Evolutionary conservation across 2,888 invertebrate species (phyloP).

Genomic region (Tetropium fuscum): DNA sequence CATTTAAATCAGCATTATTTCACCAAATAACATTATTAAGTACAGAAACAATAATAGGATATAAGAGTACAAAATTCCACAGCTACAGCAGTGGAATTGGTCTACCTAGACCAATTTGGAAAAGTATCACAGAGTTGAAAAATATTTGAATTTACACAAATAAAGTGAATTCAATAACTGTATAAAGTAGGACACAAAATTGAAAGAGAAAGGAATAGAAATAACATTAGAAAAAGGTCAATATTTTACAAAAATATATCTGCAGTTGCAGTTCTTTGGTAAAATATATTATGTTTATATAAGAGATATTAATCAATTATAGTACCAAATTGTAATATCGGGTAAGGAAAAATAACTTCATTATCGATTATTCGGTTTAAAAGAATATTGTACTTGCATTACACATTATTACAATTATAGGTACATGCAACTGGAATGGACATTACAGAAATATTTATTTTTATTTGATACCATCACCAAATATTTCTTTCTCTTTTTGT

Average conservation of each 20-base stretch:
- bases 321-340: no score
- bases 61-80: no score
- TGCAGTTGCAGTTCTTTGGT: not conserved
- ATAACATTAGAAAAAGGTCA: constrained; percentile 6
- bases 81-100: no score
- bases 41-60: no score
- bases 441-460: not conserved
- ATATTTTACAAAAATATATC: constrained; percentile 1
- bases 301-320: not conserved
- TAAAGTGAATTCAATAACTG: constrained; percentile 47
- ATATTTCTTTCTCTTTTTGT: constrained; percentile 4
- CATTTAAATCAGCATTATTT: no score
- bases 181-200: constrained; percentile 22
- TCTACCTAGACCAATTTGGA: no score
- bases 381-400: no score
- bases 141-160: not conserved
- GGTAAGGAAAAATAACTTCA: no score
- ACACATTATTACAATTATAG: no score
- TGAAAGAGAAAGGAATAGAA: constrained; percentile 3
- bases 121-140: no score
- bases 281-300: not conserved
- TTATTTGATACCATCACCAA: constrained; percentile 4
- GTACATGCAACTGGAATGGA: constrained; percentile 21
- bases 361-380: no score
- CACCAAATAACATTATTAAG: no score